Evolutionary conservation across 2,113 vertebrate species (phyloP).

Genomic region (Castor canadensis): DNA sequence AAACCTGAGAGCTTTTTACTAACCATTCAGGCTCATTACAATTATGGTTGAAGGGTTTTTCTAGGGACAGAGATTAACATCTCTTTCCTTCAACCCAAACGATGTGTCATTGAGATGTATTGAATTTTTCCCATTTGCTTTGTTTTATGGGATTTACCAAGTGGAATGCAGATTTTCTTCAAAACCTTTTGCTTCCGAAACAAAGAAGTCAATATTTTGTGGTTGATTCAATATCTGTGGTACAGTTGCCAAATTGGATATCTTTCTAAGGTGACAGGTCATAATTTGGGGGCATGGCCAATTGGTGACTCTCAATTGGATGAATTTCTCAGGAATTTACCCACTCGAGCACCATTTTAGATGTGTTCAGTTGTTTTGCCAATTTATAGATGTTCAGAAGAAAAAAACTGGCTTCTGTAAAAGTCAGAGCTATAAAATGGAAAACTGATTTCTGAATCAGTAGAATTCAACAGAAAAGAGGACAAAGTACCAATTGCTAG

Average conservation of each 20-base stretch:
- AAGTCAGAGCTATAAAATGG: not conserved
- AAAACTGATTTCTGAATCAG: not conserved
- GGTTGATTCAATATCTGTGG: not conserved
- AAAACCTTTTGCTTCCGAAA: not conserved
- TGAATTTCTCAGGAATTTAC: not conserved
- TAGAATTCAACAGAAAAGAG: not conserved
- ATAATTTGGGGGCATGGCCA: not conserved
- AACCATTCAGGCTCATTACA: not conserved
- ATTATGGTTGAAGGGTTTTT: not conserved
- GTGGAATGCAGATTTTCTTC: not conserved
- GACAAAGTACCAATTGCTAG: no score
- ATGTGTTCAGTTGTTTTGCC: not conserved
- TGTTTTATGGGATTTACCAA: conserved; percentile 33
- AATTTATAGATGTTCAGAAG: not conserved
- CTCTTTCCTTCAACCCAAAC: not conserved
- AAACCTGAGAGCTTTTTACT: not conserved
- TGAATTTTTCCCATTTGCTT: not conserved
- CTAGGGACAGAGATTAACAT: not conserved
- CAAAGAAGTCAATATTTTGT: not conserved
- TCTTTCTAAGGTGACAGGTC: accelerated
- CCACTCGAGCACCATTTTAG: not conserved
- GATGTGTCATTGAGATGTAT: not conserved
- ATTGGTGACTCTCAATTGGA: not conserved
- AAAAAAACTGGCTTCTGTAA: not conserved
- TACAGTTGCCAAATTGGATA: accelerated